Evolutionary conservation across 1,140 invertebrate species (phyloP).

Genomic region (Diorhabda sublineata): DNA sequence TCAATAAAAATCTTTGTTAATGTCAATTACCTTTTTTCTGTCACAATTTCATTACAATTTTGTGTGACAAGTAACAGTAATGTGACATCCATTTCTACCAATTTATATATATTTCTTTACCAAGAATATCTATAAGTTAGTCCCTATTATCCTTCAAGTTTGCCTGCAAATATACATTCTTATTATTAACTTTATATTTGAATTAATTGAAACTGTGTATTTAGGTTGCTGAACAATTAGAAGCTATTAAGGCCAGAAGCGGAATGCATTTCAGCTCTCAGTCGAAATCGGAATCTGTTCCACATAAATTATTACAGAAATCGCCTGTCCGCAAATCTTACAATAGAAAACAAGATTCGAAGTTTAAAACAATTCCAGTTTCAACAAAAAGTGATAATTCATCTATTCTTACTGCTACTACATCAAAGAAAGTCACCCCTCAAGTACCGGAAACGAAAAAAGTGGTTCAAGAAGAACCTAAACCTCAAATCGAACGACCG

Average conservation of each 20-base stretch:
- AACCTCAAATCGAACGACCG: constrained; percentile 38
- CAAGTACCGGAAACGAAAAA: constrained; percentile 15
- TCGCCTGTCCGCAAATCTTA: constrained; percentile 23
- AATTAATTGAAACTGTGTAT: constrained; percentile 31
- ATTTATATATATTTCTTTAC: too few relatives aligned
- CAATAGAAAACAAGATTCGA: constrained; percentile 21
- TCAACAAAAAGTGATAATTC: constrained; percentile 14
- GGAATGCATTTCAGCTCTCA: constrained; percentile 22
- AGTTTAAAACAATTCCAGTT: constrained; percentile 8
- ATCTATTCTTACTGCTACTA: constrained; percentile 29
- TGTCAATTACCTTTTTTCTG: too few relatives aligned
- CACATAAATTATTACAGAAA: constrained; percentile 8
- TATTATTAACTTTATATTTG: neutral
- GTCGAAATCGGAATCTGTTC: constrained; percentile 13
- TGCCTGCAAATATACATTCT: too few relatives aligned
- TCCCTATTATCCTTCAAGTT: too few relatives aligned
- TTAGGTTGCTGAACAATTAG: constrained; percentile 43
- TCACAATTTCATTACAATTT: too few relatives aligned
- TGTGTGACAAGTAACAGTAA: too few relatives aligned
- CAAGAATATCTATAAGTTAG: too few relatives aligned
- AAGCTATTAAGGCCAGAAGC: constrained; percentile 41
- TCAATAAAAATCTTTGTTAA: too few relatives aligned
- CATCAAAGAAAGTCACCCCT: constrained; percentile 31
- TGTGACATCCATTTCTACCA: too few relatives aligned
- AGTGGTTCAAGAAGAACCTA: neutral